Conservation (phyloP, 2,113 vertebrate species). For the Sceloporus undulatus region DNA sequence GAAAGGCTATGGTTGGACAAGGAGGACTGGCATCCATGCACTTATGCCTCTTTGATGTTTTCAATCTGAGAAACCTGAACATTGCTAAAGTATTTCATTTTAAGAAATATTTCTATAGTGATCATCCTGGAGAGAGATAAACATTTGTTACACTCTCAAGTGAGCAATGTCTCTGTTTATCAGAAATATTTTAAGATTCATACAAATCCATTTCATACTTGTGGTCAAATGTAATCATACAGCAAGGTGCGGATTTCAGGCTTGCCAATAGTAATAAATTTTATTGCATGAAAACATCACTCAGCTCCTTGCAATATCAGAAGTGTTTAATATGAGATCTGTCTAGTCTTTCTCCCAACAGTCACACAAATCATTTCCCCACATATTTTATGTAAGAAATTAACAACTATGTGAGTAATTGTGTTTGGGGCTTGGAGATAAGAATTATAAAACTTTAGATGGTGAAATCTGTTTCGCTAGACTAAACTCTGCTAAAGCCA, state of each 20-base stretch:
- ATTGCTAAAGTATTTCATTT: background rate
- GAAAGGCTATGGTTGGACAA: background rate
- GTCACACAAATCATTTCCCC: background rate
- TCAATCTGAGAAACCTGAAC: background rate
- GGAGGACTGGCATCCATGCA: background rate
- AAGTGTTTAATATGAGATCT: background rate
- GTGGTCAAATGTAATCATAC: background rate
- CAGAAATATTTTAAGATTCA: background rate
- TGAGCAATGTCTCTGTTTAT: background rate
- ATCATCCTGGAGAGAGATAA: background rate
- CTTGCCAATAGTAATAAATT: slow-evolving; percentile 7
- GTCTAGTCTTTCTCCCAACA: background rate
- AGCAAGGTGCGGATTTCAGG: background rate
- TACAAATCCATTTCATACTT: background rate
- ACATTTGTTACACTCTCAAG: background rate
- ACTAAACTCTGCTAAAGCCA: background rate
- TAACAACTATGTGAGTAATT: background rate
- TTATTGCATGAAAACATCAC: background rate
- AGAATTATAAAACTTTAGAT: background rate
- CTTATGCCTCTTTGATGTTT: background rate
- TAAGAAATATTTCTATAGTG: background rate
- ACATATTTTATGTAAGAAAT: background rate
- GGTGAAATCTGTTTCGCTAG: background rate
- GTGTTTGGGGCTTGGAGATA: background rate
- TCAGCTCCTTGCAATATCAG: background rate